Base-by-base conservation (phyloP, 2,113 vertebrate genomes). In the Plectropomus leopardus region DNA sequence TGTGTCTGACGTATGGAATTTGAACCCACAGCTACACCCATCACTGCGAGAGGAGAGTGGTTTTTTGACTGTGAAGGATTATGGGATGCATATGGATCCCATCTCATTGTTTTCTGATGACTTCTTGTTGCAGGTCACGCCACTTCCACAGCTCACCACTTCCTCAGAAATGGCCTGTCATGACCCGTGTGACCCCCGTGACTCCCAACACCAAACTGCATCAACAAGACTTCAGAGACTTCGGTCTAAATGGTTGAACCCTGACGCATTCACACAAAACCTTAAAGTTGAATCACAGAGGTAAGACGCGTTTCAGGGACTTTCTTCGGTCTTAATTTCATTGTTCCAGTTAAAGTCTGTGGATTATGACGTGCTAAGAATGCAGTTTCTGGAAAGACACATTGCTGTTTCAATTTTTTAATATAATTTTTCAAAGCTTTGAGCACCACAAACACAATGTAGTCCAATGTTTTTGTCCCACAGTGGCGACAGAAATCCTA, bases 81-180 rank as follows among this genome's bases (percentile, higher is more conserved):
- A 73, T 81, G 72, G 59, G 78, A 69, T 83, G 65, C 72, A 85
- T 80, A 78, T 80, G 83, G 76, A 84, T 72, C 73, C 69, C 71
- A 75, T 84, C 72, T 78, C 36, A 40, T 78, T 83, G 82, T 84
- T 57, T 70, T 74, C 58, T 69, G 68, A 14, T 55, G 34, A 4
- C 26, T 61, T 59, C 54, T 30, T 51, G 76, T 67, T 75, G 72
- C 34, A 73, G 70, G 55, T 72, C 75, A 82, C 44, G 14, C 57
- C 68, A 73, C 45, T n/a, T 78, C 42, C 9, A 61, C 59, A 5
- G 30, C 67, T 67, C 58, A 67, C 67, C 80, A 67, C 86, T 68
- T 88, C 83, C 53, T 72, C 28, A 14, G 47, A 58, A 69, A 30
- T 23, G 26, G 21, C 53, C 26, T 15, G 45, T 47, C 21, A 7